Evolutionary conservation across 2,888 invertebrate genomes (phyloP).

Genomic region (Antitype chi): DNA sequence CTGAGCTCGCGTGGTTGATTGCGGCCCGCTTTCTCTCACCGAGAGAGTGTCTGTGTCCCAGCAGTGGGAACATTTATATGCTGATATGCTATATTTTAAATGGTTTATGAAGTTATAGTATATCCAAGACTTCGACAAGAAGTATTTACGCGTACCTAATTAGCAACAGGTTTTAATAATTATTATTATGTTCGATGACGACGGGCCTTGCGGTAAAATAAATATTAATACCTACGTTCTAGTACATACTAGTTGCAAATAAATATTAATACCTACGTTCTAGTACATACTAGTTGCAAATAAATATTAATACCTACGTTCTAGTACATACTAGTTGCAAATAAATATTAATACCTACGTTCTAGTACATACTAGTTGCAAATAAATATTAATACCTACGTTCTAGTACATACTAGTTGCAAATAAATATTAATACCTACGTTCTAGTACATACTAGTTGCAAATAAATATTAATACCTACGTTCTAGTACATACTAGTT

Average conservation of each 20-base stretch:
- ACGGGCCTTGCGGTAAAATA: neutral
- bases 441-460: neutral
- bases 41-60: neutral
- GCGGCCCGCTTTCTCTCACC: neutral
- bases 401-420: neutral
- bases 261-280: too few relatives aligned
- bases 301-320: too few relatives aligned
- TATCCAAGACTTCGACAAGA: neutral
- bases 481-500: neutral
- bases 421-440: too few relatives aligned
- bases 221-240: too few relatives aligned
- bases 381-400: too few relatives aligned
- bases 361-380: neutral
- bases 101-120: neutral
- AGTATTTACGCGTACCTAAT: neutral
- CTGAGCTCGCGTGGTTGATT: neutral
- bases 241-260: neutral
- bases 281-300: neutral
- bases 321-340: neutral
- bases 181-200: neutral
- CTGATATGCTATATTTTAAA: too few relatives aligned
- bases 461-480: too few relatives aligned
- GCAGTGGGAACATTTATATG: neutral
- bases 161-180: neutral
- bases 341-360: too few relatives aligned